Evolutionary conservation across 1,140 invertebrate species (phyloP).

Genomic region (Eumeta japonica): DNA sequence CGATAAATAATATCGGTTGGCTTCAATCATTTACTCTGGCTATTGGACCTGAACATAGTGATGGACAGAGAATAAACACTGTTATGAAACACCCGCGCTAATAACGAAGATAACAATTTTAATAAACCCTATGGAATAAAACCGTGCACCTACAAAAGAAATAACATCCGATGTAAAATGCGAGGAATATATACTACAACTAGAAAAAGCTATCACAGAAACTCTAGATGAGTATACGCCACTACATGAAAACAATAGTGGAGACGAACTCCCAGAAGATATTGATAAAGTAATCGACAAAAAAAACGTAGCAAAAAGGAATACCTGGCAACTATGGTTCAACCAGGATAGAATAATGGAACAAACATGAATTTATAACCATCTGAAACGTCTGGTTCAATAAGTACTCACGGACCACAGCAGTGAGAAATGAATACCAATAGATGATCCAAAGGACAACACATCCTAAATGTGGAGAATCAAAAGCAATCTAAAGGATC

Average conservation of each 20-base stretch:
- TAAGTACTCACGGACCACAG: neutral
- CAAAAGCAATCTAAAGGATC: neutral
- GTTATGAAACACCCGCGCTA: neutral
- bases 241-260: too few relatives aligned
- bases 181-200: slow-evolving; percentile 5
- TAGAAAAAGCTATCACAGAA: slow-evolving; percentile 5
- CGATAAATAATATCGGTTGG: slow-evolving; percentile 2
- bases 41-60: too few relatives aligned
- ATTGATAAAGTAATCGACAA: slow-evolving; percentile 4
- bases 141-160: neutral
- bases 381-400: too few relatives aligned
- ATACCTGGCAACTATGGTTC: slow-evolving; percentile 1
- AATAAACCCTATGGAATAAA: neutral
- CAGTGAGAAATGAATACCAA: slow-evolving; percentile 2
- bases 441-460: neutral
- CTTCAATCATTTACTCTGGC: slow-evolving; percentile 5
- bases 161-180: slow-evolving; percentile 1
- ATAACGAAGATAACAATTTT: neutral
- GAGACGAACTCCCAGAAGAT: slow-evolving; percentile 3
- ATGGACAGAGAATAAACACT: neutral
- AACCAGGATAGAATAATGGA: slow-evolving; percentile 4
- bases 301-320: neutral
- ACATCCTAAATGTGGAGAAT: slow-evolving; percentile 5
- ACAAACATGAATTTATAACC: slow-evolving; percentile 2
- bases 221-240: neutral